Base-by-base conservation (phyloP, 2,113 vertebrate genomes). In the Heterochromis multidens region DNA sequence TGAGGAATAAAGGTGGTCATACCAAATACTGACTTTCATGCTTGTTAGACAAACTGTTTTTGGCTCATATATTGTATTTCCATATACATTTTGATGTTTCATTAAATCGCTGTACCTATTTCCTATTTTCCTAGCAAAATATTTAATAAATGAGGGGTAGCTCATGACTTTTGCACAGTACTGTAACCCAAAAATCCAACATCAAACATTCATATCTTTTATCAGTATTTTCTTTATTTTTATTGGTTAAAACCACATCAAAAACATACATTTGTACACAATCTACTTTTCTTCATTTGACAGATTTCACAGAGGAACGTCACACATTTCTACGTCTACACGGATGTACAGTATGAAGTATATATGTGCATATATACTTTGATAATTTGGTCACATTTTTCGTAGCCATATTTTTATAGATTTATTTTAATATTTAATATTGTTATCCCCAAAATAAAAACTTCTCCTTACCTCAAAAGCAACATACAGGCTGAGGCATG, bases 331-430 rank as follows among this genome's bases (percentile, higher is more conserved):
- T 91, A 95, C 74, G 58, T 81, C 87, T 94, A 94, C 85, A 92
- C 77, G 52, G 77, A 84, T 86, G 79, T 89, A 93, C 88, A 77
- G 81, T 87, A 84, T 87, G 83, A 93, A 92, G 90, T 86, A 92
- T 82, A 91, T 80, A 83, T 86, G 33, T 83, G 67, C 25, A 79
- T 80, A 91, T 88, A 88, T 91, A 92, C 84, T 92, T 89, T 63
- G 4, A 88, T 84, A 80, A 83, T 94, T 95, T 92, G 90, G 88
- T 94, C 92, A 91, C 74, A 89, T 29, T 90, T 83, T 90, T 78
- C 96, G 95, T 96, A 95, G 95, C 93, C 96, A 95, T 94, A 94
- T 94, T 94, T 96, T 16, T 82, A 35, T 7, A 3, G 65, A 13
- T 35, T 8, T 70, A 96, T 46, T 95, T 90, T 95, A 91, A 84